Conservation (phyloP, 2,113 vertebrate species). For the Syrrhaptes paradoxus region DNA sequence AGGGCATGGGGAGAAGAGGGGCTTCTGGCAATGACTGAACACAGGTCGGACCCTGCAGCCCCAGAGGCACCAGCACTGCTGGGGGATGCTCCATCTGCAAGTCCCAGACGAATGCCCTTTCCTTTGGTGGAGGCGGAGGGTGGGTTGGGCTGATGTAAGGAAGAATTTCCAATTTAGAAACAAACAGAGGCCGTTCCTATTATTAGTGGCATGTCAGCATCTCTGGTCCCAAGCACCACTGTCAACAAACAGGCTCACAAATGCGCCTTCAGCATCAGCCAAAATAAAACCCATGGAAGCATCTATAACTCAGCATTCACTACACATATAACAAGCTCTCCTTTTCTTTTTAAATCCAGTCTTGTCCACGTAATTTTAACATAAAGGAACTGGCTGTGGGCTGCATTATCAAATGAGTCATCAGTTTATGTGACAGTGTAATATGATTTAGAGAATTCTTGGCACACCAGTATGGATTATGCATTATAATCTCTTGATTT, state of each 20-base stretch:
- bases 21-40: not conserved
- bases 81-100: constrained; percentile 21
- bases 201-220: constrained; percentile 52
- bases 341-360: constrained; percentile 55
- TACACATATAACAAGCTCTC: constrained; percentile 49
- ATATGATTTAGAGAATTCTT: constrained; percentile 58
- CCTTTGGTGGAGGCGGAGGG: not conserved
- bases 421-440: constrained; percentile 50
- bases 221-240: constrained; percentile 41
- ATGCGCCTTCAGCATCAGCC: constrained; percentile 65
- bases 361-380: constrained; percentile 57
- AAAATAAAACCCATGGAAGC: constrained; percentile 63
- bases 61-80: not conserved
- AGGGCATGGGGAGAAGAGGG: not conserved
- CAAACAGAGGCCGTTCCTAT: constrained; percentile 58
- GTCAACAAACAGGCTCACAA: constrained; percentile 59
- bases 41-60: not conserved
- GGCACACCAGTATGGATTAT: constrained; percentile 49
- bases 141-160: constrained; percentile 30
- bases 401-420: constrained; percentile 51
- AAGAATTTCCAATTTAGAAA: constrained; percentile 65
- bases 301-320: constrained; percentile 57
- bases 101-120: constrained; percentile 35
- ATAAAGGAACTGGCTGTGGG: constrained; percentile 40
- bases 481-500: constrained; percentile 62